Base-by-base conservation (phyloP, 1,140 invertebrate genomes). In the Caerostris extrusa region DNA sequence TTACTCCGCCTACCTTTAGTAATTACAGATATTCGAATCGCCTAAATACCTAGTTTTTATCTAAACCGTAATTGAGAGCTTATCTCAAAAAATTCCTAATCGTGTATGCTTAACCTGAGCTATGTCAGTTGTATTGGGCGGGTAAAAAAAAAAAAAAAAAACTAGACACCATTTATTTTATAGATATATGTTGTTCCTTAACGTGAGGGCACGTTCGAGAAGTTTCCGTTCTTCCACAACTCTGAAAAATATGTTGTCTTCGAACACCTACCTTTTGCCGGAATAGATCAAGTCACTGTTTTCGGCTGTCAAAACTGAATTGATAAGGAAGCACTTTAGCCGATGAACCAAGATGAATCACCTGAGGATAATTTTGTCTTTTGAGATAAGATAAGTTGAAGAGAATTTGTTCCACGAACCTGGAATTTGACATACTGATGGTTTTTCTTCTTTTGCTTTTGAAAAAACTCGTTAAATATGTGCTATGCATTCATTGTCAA, bases 261-360 rank as follows among this genome's bases (percentile, higher is more conserved):
- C 34, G 71, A 77, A 77, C 71, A 77, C 19, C 71, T 19, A 14
- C 17, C 61, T 77, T 56, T 82, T 82, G 77, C 50, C 77, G 12
- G 53, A 82, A 82, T 55, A 55, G 77, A 55, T 82, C 77, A 82
- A 55, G 34, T 82, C 77, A 10, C 50, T 82, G 8, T 82, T 82
- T 82, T 82, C 77, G 77, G 77, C 77, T 82, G 77, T 82, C 77
- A 82, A 82, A 82, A 55, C 8, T 5, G 50, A 82, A 55, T 10
- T 50, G 77, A 82, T 82, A 82, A 82, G 12, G 77, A n/a, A 55
- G 50, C 50, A 17, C 77, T 82, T 82, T 8, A 82, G 77, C 14
- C 77, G 14, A 56, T 14, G 55, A 56, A 82, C 8, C 77, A 55
- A 56, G n/a, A 82, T 82, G 77, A 82, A 82, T 34, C 10, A 55